phyloP scores from a whole-genome alignment of 2,888 invertebrate genomes.

The Crepidodera aurea region DNA sequence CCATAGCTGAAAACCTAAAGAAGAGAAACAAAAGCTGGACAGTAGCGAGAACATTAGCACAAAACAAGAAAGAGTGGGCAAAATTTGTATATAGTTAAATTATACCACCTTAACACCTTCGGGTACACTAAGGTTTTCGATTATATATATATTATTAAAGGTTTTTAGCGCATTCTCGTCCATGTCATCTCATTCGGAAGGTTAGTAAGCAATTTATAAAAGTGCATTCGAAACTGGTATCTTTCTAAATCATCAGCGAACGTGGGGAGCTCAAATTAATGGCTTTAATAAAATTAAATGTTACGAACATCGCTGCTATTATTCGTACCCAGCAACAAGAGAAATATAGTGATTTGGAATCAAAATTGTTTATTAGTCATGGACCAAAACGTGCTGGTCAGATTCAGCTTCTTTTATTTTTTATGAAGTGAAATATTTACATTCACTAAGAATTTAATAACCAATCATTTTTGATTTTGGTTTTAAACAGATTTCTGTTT shows the following conservation, averaged over 20 bases:
- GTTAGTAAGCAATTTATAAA: slow-evolving; percentile 8
- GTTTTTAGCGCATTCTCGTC: neutral
- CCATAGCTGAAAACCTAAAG: too few relatives aligned
- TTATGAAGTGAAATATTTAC: neutral
- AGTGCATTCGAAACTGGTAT: slow-evolving; percentile 36
- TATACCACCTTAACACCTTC: too few relatives aligned
- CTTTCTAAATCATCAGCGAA: slow-evolving; percentile 37
- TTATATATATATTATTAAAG: neutral
- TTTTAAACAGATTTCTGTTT: too few relatives aligned
- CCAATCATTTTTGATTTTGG: too few relatives aligned
- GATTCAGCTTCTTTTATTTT: neutral
- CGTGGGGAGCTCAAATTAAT: slow-evolving; percentile 42
- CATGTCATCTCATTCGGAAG: slow-evolving; percentile 21
- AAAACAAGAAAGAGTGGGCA: too few relatives aligned
- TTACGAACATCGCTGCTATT: slow-evolving; percentile 38
- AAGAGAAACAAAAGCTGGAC: too few relatives aligned
- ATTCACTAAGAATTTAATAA: too few relatives aligned
- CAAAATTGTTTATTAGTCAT: slow-evolving; percentile 21
- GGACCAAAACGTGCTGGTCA: neutral
- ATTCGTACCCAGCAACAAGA: slow-evolving; percentile 19
- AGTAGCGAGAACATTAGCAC: too few relatives aligned
- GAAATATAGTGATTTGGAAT: neutral
- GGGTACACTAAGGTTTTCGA: too few relatives aligned
- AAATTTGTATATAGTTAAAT: too few relatives aligned
- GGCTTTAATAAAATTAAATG: slow-evolving; percentile 44